Evolutionary conservation across 2,113 vertebrate species (phyloP).

Genomic region (Callipepla californica): DNA sequence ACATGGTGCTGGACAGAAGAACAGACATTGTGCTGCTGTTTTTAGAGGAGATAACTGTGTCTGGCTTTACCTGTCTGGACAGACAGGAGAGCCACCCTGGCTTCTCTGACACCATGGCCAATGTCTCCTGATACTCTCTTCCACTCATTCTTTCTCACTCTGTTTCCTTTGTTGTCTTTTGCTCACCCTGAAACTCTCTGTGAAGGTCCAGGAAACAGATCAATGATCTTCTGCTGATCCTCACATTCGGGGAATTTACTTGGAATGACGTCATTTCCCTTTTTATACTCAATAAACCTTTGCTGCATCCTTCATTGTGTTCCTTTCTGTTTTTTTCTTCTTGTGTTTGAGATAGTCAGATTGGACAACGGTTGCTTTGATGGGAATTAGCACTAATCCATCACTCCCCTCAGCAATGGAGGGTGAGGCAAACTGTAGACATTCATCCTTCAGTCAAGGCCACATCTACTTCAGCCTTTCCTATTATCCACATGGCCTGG

Average conservation of each 20-base stretch:
- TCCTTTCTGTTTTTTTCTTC: no score
- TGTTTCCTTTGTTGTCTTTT: neutral
- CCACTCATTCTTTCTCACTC: neutral
- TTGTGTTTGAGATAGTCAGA: neutral
- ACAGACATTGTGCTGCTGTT: neutral
- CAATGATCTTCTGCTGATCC: neutral
- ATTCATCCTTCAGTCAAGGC: no score
- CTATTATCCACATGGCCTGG: neutral
- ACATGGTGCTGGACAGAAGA: neutral
- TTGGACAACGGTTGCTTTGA: neutral
- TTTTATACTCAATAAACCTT: neutral
- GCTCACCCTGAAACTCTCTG: neutral
- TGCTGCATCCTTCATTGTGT: neutral
- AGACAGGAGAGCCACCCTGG: neutral
- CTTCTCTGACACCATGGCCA: neutral
- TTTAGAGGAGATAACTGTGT: neutral
- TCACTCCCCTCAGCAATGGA: neutral
- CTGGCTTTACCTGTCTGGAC: neutral
- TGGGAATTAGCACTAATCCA: neutral
- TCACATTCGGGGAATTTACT: accelerated
- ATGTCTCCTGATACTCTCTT: neutral
- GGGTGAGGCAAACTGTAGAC: no score
- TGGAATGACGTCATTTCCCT: neutral
- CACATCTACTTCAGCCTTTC: no score
- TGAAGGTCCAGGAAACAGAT: neutral